Percentiles rank a stretch among this genome's conserved stretches.
Evolutionary conservation across 1,140 invertebrate genomes (phyloP).

Genomic region (Dendrolimus punctatus): DNA sequence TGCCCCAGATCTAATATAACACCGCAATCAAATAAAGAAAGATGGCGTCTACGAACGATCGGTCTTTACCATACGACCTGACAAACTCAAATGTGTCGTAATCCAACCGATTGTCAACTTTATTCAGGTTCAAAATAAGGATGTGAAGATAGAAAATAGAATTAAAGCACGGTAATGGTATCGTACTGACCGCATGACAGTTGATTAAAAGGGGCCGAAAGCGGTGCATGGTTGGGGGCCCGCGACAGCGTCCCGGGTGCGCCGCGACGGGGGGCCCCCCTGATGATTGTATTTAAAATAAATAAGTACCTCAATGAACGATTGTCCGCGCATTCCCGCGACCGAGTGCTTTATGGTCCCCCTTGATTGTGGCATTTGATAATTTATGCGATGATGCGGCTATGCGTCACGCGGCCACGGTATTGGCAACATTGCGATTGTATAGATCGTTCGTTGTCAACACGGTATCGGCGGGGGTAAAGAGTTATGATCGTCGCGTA

Average conservation of each 20-base stretch:
- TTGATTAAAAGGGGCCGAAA: slow-evolving; percentile 69
- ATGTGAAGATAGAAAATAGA: slow-evolving; percentile 11
- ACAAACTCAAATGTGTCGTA: slow-evolving; percentile 16
- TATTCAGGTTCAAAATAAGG: slow-evolving; percentile 16
- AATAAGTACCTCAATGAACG: slow-evolving; percentile 69
- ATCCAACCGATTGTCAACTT: slow-evolving; percentile 11
- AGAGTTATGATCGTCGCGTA: too few species aligned
- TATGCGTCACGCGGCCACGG: background rate
- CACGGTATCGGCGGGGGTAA: too few species aligned
- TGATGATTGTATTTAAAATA: slow-evolving; percentile 71
- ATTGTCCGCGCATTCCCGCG: slow-evolving; percentile 58
- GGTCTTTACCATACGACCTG: slow-evolving; percentile 21
- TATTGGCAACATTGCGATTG: background rate
- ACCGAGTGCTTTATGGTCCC: slow-evolving; percentile 15
- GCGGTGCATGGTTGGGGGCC: slow-evolving; percentile 56
- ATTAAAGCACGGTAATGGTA: slow-evolving; percentile 43
- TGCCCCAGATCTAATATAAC: slow-evolving; percentile 47
- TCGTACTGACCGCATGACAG: slow-evolving; percentile 54
- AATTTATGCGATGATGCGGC: slow-evolving; percentile 44
- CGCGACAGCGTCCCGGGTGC: slow-evolving; percentile 56
- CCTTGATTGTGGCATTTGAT: slow-evolving; percentile 37
- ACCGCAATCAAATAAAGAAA: slow-evolving; percentile 59
- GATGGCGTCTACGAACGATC: slow-evolving; percentile 39
- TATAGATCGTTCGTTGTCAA: too few species aligned
- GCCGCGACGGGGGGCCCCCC: slow-evolving; percentile 50